Evolutionary conservation across 2,797 vertebrate species (phyloP).

Genomic region (Neosilurus hyrtlii): DNA sequence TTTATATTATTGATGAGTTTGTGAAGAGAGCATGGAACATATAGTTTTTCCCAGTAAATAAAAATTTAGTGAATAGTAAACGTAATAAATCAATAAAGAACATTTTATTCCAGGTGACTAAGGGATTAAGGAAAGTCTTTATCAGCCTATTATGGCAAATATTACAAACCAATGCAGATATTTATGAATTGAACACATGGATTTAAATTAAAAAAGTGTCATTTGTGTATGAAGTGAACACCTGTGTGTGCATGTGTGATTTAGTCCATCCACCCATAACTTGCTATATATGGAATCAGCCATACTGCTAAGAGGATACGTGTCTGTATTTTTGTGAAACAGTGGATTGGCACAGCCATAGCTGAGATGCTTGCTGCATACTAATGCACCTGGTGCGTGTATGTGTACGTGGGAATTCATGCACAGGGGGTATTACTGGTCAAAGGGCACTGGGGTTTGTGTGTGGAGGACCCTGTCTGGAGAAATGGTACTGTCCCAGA

Average conservation of each 20-base stretch:
- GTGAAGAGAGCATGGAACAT: not conserved
- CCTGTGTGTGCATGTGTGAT: not conserved
- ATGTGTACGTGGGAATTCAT: slow-evolving; percentile 22
- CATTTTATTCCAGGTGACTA: not conserved
- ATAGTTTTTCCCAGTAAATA: not conserved
- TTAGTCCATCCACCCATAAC: not conserved
- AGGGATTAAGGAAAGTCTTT: not conserved
- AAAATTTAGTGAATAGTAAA: not conserved
- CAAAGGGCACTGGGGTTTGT: slow-evolving; percentile 23
- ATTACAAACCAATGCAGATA: not conserved
- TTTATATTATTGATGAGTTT: not conserved
- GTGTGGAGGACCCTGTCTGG: slow-evolving; percentile 71
- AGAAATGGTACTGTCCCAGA: slow-evolving; percentile 74
- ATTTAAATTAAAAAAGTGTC: not conserved
- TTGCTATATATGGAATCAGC: slow-evolving; percentile 38
- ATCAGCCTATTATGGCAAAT: not conserved
- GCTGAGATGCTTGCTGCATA: slow-evolving; percentile 58
- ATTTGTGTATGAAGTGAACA: not conserved
- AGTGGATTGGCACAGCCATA: slow-evolving; percentile 47
- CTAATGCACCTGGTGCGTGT: slow-evolving; percentile 48
- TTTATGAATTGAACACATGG: not conserved
- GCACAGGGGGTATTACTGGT: slow-evolving; percentile 6
- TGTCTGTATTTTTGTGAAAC: slow-evolving; percentile 26
- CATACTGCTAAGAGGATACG: slow-evolving; percentile 37
- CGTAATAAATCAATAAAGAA: not conserved